These are phyloP conservation scores for Heterohyrax brucei DNA, from an alignment of 2,797 vertebrate species.

Conservation along the genomic window DNA sequence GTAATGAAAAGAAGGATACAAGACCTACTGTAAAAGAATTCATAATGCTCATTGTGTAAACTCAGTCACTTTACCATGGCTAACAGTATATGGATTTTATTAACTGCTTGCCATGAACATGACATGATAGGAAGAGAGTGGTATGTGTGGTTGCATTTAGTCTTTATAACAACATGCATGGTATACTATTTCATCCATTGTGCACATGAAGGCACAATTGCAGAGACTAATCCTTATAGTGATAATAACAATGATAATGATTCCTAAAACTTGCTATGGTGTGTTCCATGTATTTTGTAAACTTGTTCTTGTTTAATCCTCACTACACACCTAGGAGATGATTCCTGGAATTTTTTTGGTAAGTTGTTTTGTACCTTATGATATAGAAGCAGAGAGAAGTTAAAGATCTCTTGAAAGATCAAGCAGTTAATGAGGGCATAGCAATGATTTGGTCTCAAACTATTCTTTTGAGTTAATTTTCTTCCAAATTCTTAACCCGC, in stretches of 20 bases:
- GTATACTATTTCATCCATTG: not conserved
- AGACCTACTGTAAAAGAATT: not conserved
- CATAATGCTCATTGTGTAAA: not conserved
- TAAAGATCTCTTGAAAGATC: too few relatives aligned
- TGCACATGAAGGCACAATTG: not conserved
- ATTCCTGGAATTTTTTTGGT: too few relatives aligned
- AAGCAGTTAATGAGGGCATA: too few relatives aligned
- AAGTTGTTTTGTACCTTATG: too few relatives aligned
- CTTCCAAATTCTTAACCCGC: not conserved
- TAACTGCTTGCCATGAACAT: not conserved
- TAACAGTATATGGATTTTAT: not conserved
- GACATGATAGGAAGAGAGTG: not conserved
- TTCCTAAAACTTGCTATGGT: not conserved
- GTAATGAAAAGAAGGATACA: too few relatives aligned
- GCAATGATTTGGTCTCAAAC: not conserved
- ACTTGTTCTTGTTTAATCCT: not conserved
- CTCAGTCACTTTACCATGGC: not conserved
- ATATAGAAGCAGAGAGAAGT: not conserved
- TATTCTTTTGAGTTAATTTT: not conserved
- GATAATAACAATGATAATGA: not conserved
- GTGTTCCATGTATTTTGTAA: not conserved
- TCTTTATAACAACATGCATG: not conserved
- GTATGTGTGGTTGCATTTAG: not conserved
- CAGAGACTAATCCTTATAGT: not conserved
- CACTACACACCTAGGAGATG: too few relatives aligned